Evolutionary conservation across 2,888 invertebrate genomes (phyloP).

Genomic region (Graphium colonna): DNA sequence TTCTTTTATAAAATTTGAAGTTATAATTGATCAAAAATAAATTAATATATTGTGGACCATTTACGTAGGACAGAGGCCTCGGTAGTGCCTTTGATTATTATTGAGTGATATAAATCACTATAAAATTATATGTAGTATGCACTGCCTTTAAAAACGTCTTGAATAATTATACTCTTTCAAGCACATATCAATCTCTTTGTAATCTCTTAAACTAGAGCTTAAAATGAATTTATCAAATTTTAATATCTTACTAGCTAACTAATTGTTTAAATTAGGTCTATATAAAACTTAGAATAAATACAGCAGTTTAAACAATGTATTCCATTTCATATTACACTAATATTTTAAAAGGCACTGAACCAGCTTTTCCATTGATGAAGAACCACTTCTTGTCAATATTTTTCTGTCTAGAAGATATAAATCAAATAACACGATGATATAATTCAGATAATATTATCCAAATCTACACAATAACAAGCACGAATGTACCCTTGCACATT

Average conservation of each 20-base stretch:
- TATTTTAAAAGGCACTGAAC: too few relatives aligned
- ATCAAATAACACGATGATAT: too few relatives aligned
- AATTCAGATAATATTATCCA: neutral
- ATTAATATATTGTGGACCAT: slow-evolving; percentile 61
- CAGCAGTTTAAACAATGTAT: too few relatives aligned
- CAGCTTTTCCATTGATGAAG: too few relatives aligned
- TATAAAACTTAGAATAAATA: neutral
- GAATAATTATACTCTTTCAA: slow-evolving; percentile 29
- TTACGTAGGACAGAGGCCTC: slow-evolving; percentile 69
- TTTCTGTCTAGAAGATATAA: neutral
- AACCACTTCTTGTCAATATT: neutral
- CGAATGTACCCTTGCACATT: neutral
- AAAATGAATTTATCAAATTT: slow-evolving; percentile 19
- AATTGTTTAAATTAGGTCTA: slow-evolving; percentile 5
- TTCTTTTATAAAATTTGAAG: slow-evolving; percentile 23
- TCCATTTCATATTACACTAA: slow-evolving; percentile 6
- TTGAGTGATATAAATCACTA: slow-evolving; percentile 29
- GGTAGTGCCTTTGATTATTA: slow-evolving; percentile 70
- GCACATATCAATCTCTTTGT: slow-evolving; percentile 35
- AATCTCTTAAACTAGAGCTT: slow-evolving; percentile 19
- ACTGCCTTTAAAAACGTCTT: slow-evolving; percentile 45
- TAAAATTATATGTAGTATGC: slow-evolving; percentile 44
- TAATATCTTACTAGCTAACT: slow-evolving; percentile 11
- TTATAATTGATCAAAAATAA: slow-evolving; percentile 23
- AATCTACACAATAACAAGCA: neutral